phyloP scores from a whole-genome alignment of 2,888 invertebrate genomes.

The Drosophila peninsularis region DNA sequence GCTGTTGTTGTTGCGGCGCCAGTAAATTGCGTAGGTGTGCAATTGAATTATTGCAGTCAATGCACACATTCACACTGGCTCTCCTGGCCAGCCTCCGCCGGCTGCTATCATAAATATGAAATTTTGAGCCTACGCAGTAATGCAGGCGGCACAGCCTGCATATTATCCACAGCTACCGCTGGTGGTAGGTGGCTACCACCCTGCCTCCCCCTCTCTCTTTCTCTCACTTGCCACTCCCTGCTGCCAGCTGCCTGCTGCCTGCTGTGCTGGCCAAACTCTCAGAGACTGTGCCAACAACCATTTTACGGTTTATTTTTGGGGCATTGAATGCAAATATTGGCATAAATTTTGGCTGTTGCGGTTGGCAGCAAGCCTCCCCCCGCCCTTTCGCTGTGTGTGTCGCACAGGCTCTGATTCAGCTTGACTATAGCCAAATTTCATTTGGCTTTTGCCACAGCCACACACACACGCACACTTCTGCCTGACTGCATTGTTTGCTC shows the following conservation, averaged over 20 bases:
- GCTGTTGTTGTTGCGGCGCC: conserved; percentile 34
- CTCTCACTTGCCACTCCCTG: not conserved
- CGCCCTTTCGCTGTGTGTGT: not conserved
- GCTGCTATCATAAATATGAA: conserved; percentile 72
- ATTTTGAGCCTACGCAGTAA: conserved; percentile 52
- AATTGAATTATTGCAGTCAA: conserved; percentile 80
- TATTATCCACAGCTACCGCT: conserved; percentile 20
- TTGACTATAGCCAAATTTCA: conserved; percentile 55
- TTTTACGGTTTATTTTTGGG: conserved; percentile 79
- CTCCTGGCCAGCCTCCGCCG: not conserved
- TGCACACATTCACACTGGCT: conserved; percentile 65
- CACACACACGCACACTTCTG: conserved; percentile 15
- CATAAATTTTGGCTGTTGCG: conserved; percentile 75
- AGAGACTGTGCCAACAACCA: conserved; percentile 54
- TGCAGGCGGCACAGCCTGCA: conserved; percentile 27
- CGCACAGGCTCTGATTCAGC: conserved; percentile 32
- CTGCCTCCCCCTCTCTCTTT: too few relatives aligned
- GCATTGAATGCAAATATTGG: conserved; percentile 80
- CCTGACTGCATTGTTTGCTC: conserved; percentile 55
- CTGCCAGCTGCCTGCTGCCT: conserved; percentile 5
- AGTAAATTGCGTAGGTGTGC: conserved; percentile 78
- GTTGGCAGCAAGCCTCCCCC: conserved; percentile 43
- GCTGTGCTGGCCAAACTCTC: conserved; percentile 31
- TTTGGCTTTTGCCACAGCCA: conserved; percentile 51
- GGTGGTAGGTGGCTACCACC: too few relatives aligned